Evolutionary conservation across 2,113 vertebrate species (phyloP), one percentile per base, ranked within the genome.

Genomic region (Drymodes brunneopygia): DNA sequence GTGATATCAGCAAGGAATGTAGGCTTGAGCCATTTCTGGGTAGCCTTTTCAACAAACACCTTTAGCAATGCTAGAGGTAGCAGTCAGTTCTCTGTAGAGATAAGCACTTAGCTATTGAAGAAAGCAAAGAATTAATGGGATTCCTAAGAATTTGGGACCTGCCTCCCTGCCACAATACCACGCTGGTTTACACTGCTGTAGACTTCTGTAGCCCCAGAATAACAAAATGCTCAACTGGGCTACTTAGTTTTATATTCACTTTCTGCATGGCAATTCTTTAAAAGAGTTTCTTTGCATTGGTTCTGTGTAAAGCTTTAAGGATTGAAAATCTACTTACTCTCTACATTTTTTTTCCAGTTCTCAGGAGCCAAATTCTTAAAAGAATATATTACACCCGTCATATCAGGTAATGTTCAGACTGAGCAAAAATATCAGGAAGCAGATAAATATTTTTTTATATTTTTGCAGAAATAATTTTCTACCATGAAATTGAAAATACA

Each of bases 1-100:
- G 56, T 94, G 64, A 33, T 84, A 89, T 61, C 90, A 81, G 29
- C 3, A 35, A 91, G 77, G 87, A 96, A 95, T 91, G 81, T 44
- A 78, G 69, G 53, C 51, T 95, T 93, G 33, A 81, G 54, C 50
- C 85, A 47, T 70, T 92, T 92, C 78, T 95, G 87, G 44, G 74
- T 69, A 80, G 72, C 56, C 87, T 94, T 94, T 92, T 79, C 83
- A 96, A 36, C 82, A 80, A 86, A 81, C 89, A 94, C 51, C 81
- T 96, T 92, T 61, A 94, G 69, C 72, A 54, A 13, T 89, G 44
- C 50, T 85, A 73, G 90, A 90, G 66, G 89, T 85, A 87, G 69
- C 82, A 75, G 77, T 80, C 80, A 77, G 40, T 58, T 92, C 81
- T 92, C 82, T 85, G 53, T 27, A 96, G 80, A 93, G 89, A 88